These are phyloP conservation scores for Crotalus horridus DNA, from an alignment of 2,113 vertebrate species.

Conservation along the genomic window DNA sequence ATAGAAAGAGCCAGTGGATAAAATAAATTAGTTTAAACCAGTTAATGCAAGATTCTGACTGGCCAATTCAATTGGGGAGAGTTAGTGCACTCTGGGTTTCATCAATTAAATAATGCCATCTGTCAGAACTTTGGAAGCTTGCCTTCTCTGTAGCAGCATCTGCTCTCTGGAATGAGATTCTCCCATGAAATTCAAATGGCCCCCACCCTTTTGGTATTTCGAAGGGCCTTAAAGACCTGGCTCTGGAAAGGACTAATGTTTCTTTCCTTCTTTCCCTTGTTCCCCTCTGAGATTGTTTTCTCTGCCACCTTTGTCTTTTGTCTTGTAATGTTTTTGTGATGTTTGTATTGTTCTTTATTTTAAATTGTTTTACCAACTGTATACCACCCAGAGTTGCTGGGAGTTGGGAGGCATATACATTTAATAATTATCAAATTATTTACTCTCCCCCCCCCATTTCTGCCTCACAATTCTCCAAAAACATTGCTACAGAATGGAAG, in stretches of 20 bases:
- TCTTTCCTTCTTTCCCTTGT: neutral
- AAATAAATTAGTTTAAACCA: neutral
- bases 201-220: neutral
- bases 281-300: neutral
- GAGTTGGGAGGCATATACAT: neutral
- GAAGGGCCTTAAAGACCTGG: neutral
- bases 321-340: neutral
- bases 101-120: neutral
- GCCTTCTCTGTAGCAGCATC: neutral
- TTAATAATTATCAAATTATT: neutral
- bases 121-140: neutral
- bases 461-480: neutral
- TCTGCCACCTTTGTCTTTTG: neutral
- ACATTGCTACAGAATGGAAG: neutral
- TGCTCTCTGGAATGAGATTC: neutral
- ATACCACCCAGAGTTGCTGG: neutral
- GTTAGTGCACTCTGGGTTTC: neutral
- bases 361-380: neutral
- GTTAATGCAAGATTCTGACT: neutral
- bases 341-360: neutral
- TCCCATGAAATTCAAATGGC: neutral
- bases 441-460: neutral
- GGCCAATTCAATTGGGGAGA: neutral
- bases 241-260: neutral
- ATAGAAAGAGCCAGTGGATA: neutral